Percentiles rank a stretch among this genome's conserved stretches.
Conservation (phyloP, 2,888 invertebrate species). For the Amiota mariae region DNA sequence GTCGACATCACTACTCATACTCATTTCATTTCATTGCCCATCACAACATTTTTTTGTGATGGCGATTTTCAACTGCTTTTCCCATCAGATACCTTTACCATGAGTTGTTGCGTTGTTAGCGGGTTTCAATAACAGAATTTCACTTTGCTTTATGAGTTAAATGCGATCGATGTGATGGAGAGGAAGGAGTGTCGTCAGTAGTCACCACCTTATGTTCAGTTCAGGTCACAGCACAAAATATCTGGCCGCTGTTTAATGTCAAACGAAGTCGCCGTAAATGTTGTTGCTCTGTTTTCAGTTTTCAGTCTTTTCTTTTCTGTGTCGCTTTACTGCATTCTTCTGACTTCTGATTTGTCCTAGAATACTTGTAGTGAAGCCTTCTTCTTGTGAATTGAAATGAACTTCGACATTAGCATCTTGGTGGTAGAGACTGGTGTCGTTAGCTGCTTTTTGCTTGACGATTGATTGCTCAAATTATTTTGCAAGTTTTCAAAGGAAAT, state of each 20-base stretch:
- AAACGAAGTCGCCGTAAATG: constrained; percentile 43
- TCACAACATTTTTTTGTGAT: background rate
- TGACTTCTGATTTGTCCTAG: background rate
- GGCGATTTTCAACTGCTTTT: background rate
- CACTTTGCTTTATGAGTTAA: background rate
- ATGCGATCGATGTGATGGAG: no score
- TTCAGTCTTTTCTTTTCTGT: constrained; percentile 37
- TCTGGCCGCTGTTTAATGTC: constrained; percentile 67
- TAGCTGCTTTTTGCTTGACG: background rate
- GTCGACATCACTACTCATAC: background rate
- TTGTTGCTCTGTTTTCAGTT: background rate
- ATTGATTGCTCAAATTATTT: constrained; percentile 13
- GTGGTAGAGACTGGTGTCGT: background rate
- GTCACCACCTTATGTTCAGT: background rate
- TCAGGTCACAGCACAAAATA: constrained; percentile 3
- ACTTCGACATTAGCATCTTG: constrained; percentile 1
- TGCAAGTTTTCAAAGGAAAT: background rate
- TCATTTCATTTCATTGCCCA: background rate
- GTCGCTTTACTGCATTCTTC: background rate
- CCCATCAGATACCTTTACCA: background rate
- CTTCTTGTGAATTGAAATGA: background rate
- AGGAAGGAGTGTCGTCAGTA: background rate
- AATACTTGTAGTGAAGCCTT: background rate
- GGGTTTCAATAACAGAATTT: background rate
- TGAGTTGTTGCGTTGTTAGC: background rate